A percentile compares a stretch with the other conserved stretches of the same genome.
phyloP scores from a whole-genome alignment of 2,797 vertebrate species.

The Ispidina picta region DNA sequence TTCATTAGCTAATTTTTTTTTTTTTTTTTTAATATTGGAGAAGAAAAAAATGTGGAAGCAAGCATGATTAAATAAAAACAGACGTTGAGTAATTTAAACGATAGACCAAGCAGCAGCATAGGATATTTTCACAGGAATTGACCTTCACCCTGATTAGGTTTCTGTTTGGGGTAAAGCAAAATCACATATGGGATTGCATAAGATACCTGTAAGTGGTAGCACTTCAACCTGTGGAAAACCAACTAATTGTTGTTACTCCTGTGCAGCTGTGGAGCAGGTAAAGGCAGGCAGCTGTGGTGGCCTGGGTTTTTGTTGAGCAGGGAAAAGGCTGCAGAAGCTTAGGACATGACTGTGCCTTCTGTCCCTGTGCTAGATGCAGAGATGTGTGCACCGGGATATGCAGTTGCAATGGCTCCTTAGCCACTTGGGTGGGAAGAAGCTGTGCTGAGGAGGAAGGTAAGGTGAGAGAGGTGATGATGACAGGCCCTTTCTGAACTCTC shows the following conservation, averaged over 20 bases:
- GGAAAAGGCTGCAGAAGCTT: neutral
- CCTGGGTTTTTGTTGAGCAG: neutral
- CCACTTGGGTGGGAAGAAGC: neutral
- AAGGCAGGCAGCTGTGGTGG: neutral
- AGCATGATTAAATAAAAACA: conserved; percentile 27
- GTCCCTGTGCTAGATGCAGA: rapidly evolving
- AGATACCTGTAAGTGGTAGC: neutral
- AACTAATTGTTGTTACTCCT: neutral
- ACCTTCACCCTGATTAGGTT: conserved; percentile 9
- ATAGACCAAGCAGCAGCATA: neutral
- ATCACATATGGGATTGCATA: neutral
- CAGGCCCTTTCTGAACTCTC: neutral
- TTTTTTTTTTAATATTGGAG: neutral
- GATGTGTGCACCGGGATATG: neutral
- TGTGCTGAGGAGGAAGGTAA: neutral
- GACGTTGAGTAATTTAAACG: neutral
- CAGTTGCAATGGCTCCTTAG: rapidly evolving
- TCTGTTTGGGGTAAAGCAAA: conserved; percentile 7
- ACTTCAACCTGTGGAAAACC: neutral
- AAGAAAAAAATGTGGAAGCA: neutral
- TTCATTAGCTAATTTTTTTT: neutral
- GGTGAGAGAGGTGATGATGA: neutral
- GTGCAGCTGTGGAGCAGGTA: rapidly evolving
- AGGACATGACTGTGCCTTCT: neutral
- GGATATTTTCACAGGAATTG: conserved; percentile 43